Base-by-base conservation (phyloP, 2,797 vertebrate genomes). In the Xyrichtys novacula region DNA sequence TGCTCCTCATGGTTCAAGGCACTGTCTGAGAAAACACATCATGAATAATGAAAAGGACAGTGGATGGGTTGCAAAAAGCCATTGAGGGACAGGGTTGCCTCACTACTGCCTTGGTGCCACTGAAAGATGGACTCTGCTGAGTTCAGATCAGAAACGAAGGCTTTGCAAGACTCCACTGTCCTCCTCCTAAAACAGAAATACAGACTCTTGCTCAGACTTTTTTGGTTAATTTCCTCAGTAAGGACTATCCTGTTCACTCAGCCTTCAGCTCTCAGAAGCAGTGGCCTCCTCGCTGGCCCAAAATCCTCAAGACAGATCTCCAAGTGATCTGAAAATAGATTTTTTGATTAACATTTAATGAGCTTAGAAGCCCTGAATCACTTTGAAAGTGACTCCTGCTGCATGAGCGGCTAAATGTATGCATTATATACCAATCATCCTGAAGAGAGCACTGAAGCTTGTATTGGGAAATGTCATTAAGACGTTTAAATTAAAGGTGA, bases 271-370 rank as follows among this genome's bases (percentile, higher is more conserved):
- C 82, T 83, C 65, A 58, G 77, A 76, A 81, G 89, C 72, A 78
- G 78, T 81, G 80, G 80, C 86, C 87, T 91, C 88, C 73, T 83
- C 52, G 80, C 81, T 89, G 86, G 81, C 85, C 89, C 87, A 66
- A 89, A 93, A 94, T 88, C 91, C 92, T 93, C 92, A 71, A 85
- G 93, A 94, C 88, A 88, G 91, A 93, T 92, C 89, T 92, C 83
- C 78, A 82, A 90, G 86, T 89, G 83, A 93, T 90, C 93, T 93
- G 89, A 91, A 95, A 95, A 95, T 94, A 95, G 94, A 92, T 92
- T 93, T 93, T 93, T 89, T 93, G 92, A 95, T 95, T 92, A 95
- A 94, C 88, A 89, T 93, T 94, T 94, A 94, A 95, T 95, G 93
- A 95, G 93, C 93, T 92, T 71, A 87, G 92, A 93, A 91, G 91